These are phyloP conservation scores for Amphipoea oculea DNA, from an alignment of 2,888 invertebrate species.

Conservation along the genomic window DNA sequence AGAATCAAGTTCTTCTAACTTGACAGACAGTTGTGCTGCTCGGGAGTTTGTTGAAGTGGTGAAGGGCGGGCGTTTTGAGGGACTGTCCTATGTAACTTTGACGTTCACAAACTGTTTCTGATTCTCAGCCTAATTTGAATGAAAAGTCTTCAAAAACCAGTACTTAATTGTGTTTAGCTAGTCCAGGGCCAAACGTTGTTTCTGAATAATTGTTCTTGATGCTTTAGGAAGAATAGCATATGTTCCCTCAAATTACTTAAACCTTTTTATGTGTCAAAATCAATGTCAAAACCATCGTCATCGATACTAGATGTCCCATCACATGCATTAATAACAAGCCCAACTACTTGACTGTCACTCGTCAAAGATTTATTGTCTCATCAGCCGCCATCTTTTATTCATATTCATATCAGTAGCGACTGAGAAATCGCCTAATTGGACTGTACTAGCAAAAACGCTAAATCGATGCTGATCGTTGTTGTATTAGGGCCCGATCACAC, in stretches of 20 bases:
- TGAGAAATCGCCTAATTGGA: slow-evolving; percentile 76
- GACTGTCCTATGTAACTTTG: background rate
- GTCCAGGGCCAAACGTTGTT: too few species aligned
- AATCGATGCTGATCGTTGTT: slow-evolving; percentile 48
- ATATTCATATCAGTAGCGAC: slow-evolving; percentile 74
- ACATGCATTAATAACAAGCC: slow-evolving; percentile 54
- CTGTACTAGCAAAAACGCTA: slow-evolving; percentile 71
- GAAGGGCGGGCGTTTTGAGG: background rate
- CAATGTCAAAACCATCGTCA: slow-evolving; percentile 22
- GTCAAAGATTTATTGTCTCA: slow-evolving; percentile 78
- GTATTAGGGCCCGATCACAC: slow-evolving; percentile 41
- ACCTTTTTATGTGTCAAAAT: background rate
- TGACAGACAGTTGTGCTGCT: background rate
- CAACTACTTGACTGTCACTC: slow-evolving; percentile 70
- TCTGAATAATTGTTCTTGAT: too few species aligned
- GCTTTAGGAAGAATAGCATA: too few species aligned
- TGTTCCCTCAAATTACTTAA: too few species aligned
- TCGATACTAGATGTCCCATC: slow-evolving; percentile 50
- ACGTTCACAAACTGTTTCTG: background rate
- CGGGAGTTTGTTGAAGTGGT: too few species aligned
- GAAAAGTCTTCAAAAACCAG: too few species aligned
- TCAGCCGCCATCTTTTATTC: slow-evolving; percentile 81
- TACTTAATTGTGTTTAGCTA: too few species aligned
- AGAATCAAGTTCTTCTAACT: background rate
- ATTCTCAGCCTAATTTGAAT: background rate